Base-by-base conservation (phyloP, 1,140 invertebrate genomes). In the Philotrypesis tridentata region DNA sequence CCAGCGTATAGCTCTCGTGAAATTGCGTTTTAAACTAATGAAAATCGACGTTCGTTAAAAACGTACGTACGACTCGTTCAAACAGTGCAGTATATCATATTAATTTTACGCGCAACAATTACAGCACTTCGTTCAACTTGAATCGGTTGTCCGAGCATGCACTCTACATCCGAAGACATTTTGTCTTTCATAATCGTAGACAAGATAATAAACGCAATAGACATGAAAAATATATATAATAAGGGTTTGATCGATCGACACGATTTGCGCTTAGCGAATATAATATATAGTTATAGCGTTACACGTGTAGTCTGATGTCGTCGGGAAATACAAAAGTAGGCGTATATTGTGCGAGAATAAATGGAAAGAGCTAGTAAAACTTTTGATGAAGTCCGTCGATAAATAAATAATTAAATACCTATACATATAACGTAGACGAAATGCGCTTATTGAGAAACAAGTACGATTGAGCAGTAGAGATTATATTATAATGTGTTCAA, bases 371-470 rank as follows among this genome's bases (percentile, higher is more conserved):
- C 23, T 43, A 77, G n/a, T 77, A 48, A 65, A 40, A 77, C 55
- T 31, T 77, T 77, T 77, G 21, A 60, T 21, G 27, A 25, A 73
- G 27, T 73, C 71, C 71, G 71, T 73, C 71, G 71, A 60, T 23
- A 72, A 48, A 43, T 25, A 72, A 72, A 37, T 25, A 25, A 40
- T 37, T 70, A 21, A 65, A 65, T 61, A 61, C 1, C 27, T 70
- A 70, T 8, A 70, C 14, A 29, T 9, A 72, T 72, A 72, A 43
- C 25, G 11, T n/a, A 72, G 37, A 23, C 21, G 33, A 55, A 73
- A 73, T 27, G 71, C 71, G 71, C 71, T 55, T 73, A 73, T 43
- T 60, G 33, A 73, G 37, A 48, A 29, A 55, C 43, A 73, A 73
- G 11, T 73, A 73, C 60, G 25, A 37, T 77, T 77, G 71, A 12